Conservation (phyloP, 2,888 invertebrate species). For the Drosophila ezoana region DNA sequence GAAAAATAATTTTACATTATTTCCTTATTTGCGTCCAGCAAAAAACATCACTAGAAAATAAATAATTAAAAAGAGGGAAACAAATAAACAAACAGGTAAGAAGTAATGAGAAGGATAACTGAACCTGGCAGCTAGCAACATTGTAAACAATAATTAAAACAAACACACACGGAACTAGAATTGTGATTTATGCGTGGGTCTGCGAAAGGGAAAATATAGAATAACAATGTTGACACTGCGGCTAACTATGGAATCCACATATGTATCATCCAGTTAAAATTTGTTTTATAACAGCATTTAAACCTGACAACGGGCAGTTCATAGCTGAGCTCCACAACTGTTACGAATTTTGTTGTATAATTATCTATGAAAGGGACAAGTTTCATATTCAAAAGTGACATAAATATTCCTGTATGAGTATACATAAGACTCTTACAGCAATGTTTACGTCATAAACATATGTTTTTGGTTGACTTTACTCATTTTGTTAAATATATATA, state of each 20-base stretch:
- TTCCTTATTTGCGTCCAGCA: too few relatives aligned
- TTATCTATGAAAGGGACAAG: too few relatives aligned
- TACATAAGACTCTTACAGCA: too few relatives aligned
- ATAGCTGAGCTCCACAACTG: not conserved
- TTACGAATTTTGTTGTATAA: too few relatives aligned
- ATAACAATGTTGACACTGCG: not conserved
- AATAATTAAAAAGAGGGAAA: constrained; percentile 7
- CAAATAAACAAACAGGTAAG: not conserved
- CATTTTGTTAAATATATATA: too few relatives aligned
- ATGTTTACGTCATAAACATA: too few relatives aligned
- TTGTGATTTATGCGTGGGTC: constrained; percentile 15
- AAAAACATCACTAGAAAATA: not conserved
- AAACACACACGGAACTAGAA: constrained; percentile 18
- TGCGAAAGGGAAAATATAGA: not conserved
- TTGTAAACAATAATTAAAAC: constrained; percentile 31
- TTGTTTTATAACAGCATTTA: not conserved
- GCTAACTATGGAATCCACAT: not conserved
- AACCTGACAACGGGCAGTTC: not conserved
- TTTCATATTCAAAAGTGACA: too few relatives aligned
- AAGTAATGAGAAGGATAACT: not conserved
- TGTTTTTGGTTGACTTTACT: too few relatives aligned
- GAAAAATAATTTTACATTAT: too few relatives aligned
- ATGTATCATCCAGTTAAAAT: not conserved
- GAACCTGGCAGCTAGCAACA: not conserved
- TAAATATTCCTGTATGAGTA: too few relatives aligned